Evolutionary conservation across 2,797 vertebrate genomes (phyloP).

Genomic region (Chrysocyon brachyurus): DNA sequence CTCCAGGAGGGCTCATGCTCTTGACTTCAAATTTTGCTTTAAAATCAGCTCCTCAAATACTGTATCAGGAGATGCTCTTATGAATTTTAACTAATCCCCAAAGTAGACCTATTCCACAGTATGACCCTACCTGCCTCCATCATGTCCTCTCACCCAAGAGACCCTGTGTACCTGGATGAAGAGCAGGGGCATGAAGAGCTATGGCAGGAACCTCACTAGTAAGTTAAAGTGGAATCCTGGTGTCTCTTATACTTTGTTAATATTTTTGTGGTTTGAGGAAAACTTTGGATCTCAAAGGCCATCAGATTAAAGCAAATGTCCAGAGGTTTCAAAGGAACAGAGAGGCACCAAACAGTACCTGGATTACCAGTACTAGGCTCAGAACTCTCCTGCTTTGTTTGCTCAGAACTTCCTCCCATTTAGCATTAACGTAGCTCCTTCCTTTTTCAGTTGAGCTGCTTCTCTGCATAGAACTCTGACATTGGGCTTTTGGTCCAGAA

Average conservation of each 20-base stretch:
- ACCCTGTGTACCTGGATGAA: neutral
- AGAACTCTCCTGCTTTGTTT: fast-evolving
- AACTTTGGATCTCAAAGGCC: neutral
- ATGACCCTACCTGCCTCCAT: neutral
- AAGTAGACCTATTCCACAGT: fast-evolving
- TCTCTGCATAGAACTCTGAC: neutral
- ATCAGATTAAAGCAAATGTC: neutral
- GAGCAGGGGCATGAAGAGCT: fast-evolving
- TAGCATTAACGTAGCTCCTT: neutral
- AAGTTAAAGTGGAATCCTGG: no score
- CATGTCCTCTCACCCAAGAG: neutral
- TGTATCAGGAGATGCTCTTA: neutral
- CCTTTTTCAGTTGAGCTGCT: no score
- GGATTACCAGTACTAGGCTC: fast-evolving
- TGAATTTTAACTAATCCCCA: neutral
- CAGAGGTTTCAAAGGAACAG: fast-evolving
- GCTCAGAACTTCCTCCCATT: fast-evolving
- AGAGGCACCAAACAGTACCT: fast-evolving
- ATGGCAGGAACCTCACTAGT: fast-evolving
- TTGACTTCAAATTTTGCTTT: neutral
- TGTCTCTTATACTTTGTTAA: fast-evolving
- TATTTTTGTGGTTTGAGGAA: neutral
- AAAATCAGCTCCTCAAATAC: neutral
- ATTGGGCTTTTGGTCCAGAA: neutral
- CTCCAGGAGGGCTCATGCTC: neutral